Evolutionary conservation across 2,797 vertebrate genomes (phyloP).

Genomic region (Hylomyscus alleni): DNA sequence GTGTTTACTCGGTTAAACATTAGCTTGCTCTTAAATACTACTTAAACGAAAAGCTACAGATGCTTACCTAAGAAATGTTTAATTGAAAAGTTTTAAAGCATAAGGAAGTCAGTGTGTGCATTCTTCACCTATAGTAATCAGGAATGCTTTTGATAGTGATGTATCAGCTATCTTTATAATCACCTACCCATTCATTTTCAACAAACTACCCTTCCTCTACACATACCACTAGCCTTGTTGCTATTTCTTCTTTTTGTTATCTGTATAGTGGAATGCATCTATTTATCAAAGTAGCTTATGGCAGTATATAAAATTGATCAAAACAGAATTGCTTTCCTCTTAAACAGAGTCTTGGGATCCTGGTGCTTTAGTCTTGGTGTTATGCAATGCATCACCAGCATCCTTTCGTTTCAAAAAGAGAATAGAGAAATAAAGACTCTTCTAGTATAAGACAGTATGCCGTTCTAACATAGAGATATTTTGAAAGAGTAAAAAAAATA

Average conservation of each 20-base stretch:
- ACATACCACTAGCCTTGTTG: not conserved
- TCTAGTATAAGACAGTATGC: not conserved
- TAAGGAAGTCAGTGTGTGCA: not conserved
- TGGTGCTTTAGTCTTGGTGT: not conserved
- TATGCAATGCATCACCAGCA: not conserved
- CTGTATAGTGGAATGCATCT: not conserved
- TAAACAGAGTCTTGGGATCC: not conserved
- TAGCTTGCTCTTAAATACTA: not conserved
- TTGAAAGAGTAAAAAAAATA: not conserved
- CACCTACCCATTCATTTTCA: not conserved
- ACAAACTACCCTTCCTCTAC: not conserved
- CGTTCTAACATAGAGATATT: not conserved
- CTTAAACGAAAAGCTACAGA: not conserved
- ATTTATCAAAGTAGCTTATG: conserved; percentile 30
- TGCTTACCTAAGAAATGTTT: not conserved
- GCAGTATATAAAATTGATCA: not conserved
- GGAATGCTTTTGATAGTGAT: not conserved
- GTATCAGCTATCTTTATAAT: not conserved
- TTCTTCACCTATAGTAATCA: not conserved
- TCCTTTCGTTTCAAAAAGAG: not conserved
- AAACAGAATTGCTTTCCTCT: not conserved
- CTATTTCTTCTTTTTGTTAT: not conserved
- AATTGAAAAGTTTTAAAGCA: not conserved
- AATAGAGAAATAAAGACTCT: not conserved
- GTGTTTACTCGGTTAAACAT: not conserved